A percentile compares a stretch with the other conserved stretches of the same genome.
phyloP scores from a whole-genome alignment of 2,113 vertebrate species.

The Zosterops hypoxanthus region DNA sequence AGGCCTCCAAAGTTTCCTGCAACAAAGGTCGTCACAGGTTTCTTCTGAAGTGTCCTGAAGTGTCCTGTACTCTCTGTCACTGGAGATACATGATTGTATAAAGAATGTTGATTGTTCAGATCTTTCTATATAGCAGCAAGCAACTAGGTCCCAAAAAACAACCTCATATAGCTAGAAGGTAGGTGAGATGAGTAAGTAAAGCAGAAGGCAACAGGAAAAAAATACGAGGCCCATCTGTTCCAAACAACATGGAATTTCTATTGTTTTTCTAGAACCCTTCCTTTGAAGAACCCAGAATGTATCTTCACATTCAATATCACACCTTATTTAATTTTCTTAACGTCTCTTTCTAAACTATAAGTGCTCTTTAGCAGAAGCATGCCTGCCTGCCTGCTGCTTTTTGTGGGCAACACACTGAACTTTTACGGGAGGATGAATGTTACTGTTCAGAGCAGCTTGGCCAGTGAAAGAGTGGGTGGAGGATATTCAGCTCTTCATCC shows the following conservation, averaged over 20 bases:
- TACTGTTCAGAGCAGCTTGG: background rate
- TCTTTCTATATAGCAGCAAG: background rate
- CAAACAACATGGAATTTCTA: background rate
- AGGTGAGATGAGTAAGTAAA: background rate
- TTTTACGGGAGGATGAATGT: background rate
- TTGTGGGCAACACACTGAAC: background rate
- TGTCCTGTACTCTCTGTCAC: background rate
- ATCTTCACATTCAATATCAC: background rate
- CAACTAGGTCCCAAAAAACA: background rate
- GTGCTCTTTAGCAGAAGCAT: background rate
- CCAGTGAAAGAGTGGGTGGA: background rate
- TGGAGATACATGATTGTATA: background rate
- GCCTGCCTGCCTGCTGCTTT: background rate
- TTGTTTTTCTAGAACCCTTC: background rate
- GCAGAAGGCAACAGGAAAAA: background rate
- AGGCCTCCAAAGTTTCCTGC: background rate
- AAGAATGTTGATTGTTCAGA: background rate
- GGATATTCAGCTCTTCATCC: background rate
- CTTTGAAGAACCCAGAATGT: background rate
- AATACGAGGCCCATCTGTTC: background rate
- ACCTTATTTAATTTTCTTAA: background rate
- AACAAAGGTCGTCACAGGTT: slow-evolving; percentile 15
- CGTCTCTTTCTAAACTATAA: background rate
- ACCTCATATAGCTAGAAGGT: background rate
- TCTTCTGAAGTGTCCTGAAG: background rate